phyloP scores from a whole-genome alignment of 2,797 vertebrate species.

The Rhadinocentrus ornatus region DNA sequence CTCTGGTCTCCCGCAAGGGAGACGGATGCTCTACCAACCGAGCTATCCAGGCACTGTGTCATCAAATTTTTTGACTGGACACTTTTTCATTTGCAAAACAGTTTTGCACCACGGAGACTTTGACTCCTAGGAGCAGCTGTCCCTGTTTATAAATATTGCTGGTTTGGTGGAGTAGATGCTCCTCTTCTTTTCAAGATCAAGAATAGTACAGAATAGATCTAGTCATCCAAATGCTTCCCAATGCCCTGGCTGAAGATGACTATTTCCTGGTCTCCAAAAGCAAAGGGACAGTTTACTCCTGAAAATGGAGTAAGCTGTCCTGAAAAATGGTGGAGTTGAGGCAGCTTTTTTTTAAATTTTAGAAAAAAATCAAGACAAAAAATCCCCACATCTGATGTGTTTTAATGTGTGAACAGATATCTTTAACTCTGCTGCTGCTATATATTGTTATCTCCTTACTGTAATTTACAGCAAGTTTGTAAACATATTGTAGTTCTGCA shows the following conservation, averaged over 20 bases:
- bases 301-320: neutral
- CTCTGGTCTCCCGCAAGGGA: no score
- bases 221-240: no score
- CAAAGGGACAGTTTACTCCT: neutral
- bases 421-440: neutral
- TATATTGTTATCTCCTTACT: conserved; percentile 7
- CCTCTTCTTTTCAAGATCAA: neutral
- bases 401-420: neutral
- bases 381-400: neutral
- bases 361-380: neutral
- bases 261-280: neutral
- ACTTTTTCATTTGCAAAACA: neutral
- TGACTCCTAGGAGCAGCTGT: neutral
- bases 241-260: neutral
- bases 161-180: neutral
- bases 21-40: no score
- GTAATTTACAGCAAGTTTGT: neutral
- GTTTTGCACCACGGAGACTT: no score
- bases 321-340: neutral
- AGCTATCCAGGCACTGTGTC: no score
- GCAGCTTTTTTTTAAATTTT: neutral
- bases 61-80: no score
- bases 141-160: neutral
- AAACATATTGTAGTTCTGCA: neutral
- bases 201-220: neutral